Evolutionary conservation across 1,140 invertebrate genomes (phyloP).

Genomic region (Zophobas atratus): DNA sequence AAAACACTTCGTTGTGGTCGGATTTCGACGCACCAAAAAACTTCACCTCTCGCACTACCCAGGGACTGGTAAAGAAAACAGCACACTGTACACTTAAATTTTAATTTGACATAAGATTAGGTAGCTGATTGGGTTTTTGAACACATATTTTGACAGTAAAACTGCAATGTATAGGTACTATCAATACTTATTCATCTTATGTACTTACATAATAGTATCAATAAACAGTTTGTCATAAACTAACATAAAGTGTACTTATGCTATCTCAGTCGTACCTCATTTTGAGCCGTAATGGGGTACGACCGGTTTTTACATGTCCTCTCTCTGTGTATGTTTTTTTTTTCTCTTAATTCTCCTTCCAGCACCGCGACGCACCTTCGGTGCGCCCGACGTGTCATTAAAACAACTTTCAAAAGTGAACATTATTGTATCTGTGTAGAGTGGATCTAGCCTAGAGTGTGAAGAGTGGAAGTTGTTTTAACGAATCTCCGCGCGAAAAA

Average conservation of each 20-base stretch:
- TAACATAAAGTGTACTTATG: conserved; percentile 53
- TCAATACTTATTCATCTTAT: conserved; percentile 59
- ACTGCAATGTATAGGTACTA: conserved; percentile 65
- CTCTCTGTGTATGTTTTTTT: neutral
- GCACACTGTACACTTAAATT: conserved; percentile 56
- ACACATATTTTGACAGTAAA: conserved; percentile 67
- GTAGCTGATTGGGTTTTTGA: conserved; percentile 67
- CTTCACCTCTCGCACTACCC: too few species aligned
- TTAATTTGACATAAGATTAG: conserved; percentile 67
- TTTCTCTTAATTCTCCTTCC: conserved; percentile 1
- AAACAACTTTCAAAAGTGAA: conserved; percentile 45
- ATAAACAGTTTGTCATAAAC: conserved; percentile 49
- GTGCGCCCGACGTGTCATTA: conserved; percentile 13
- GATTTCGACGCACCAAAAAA: too few species aligned
- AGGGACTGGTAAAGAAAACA: conserved; percentile 32
- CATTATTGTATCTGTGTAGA: conserved; percentile 39
- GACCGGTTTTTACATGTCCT: conserved; percentile 43
- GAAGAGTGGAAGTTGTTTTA: conserved; percentile 36
- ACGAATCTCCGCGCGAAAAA: conserved; percentile 17
- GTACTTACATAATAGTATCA: conserved; percentile 53
- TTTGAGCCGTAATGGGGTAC: conserved; percentile 64
- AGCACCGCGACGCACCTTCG: conserved; percentile 26
- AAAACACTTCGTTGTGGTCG: too few species aligned
- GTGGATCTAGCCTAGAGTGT: conserved; percentile 29
- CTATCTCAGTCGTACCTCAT: conserved; percentile 56